Conservation (phyloP, 2,797 vertebrate species). For the Chelmon rostratus region DNA sequence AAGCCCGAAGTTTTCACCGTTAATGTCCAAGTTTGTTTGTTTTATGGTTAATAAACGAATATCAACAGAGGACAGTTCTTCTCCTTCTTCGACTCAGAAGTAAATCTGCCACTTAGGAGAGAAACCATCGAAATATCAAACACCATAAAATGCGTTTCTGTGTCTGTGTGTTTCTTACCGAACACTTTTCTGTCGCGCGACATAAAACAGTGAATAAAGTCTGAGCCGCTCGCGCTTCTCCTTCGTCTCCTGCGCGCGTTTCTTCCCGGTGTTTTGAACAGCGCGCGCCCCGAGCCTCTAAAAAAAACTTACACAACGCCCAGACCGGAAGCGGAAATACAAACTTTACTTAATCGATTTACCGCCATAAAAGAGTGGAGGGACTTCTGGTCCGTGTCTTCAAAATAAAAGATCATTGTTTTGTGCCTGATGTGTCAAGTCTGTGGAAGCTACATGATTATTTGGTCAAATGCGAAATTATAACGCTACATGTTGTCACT, state of each 20-base stretch:
- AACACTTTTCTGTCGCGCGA: background rate
- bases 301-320: constrained; percentile 6
- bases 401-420: constrained; percentile 39
- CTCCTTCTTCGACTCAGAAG: no score
- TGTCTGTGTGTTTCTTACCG: constrained; percentile 19
- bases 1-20: background rate
- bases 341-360: background rate
- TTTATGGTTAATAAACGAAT: background rate
- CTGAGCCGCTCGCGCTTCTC: accelerated
- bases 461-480: background rate
- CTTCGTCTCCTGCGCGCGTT: constrained; percentile 50
- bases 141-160: background rate
- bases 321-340: constrained; percentile 55
- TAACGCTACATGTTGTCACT: background rate
- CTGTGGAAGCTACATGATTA: background rate
- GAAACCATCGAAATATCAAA: background rate
- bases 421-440: background rate
- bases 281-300: constrained; percentile 54
- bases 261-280: constrained; percentile 68
- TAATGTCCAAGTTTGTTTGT: background rate
- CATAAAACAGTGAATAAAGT: background rate
- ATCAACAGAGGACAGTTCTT: background rate
- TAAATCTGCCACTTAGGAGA: background rate
- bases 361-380: background rate
- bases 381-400: background rate